A percentile compares a stretch with the other conserved stretches of the same genome.
These are phyloP conservation scores for Hemibagrus guttatus DNA, from an alignment of 2,797 vertebrate genomes.

Conservation along the genomic window DNA sequence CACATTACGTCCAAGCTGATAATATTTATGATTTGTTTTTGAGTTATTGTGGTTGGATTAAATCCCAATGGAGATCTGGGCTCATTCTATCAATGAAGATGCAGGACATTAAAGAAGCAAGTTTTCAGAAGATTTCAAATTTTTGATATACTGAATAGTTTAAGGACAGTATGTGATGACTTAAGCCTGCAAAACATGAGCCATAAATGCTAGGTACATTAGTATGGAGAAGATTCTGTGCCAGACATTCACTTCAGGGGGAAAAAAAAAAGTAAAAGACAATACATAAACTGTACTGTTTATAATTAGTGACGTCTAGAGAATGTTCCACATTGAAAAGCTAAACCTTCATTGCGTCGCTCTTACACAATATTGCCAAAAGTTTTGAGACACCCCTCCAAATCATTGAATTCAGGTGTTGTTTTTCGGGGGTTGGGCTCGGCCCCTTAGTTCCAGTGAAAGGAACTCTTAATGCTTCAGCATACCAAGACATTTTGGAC, in stretches of 20 bases:
- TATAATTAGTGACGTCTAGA: neutral
- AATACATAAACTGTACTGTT: neutral
- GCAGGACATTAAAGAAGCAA: too few relatives aligned
- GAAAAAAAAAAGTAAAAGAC: neutral
- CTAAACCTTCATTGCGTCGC: neutral
- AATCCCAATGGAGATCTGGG: neutral
- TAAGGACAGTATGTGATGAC: too few relatives aligned
- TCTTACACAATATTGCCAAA: too few relatives aligned
- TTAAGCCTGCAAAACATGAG: too few relatives aligned
- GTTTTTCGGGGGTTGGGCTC: too few relatives aligned
- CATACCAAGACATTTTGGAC: too few relatives aligned
- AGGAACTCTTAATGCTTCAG: too few relatives aligned
- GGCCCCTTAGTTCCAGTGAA: too few relatives aligned
- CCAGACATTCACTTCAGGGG: neutral
- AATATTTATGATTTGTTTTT: neutral
- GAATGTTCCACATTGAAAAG: neutral
- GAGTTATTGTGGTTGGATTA: neutral
- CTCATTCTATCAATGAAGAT: neutral
- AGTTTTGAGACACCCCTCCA: too few relatives aligned
- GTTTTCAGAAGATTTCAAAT: too few relatives aligned
- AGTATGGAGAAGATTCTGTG: neutral
- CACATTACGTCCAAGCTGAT: neutral
- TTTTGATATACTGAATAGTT: too few relatives aligned
- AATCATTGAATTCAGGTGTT: too few relatives aligned
- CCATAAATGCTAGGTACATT: neutral